Base-by-base conservation (phyloP, 2,797 vertebrate species). In the Neomorphus geoffroyi region DNA sequence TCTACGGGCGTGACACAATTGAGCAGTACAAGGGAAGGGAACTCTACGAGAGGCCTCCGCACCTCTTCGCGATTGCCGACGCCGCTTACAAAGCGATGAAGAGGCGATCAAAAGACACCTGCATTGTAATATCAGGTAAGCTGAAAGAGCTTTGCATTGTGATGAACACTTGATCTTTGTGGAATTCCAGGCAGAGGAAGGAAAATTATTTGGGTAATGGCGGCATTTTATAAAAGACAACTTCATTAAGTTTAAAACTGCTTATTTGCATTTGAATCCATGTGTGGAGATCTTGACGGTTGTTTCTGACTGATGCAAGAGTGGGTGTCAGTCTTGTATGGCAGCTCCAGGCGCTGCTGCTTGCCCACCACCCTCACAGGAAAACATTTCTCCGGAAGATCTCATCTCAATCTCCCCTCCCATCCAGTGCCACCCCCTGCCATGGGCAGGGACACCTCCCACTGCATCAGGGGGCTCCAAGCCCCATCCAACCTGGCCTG, bases 21-120 rank as follows among this genome's bases (percentile, higher is more conserved):
- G 99, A 99, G 95, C 99, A 99, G 96, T 99, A 99, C 96, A 99
- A 98, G 94, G 99, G 99, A 7, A 98, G 99, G 9, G 99, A 99
- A 95, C 95, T 99, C 71, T 99, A 99, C 5, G 99, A 99, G 98
- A 98, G 99, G 65, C 99, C 99, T 1, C 99, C 99, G 5, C 99
- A 99, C 96, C 99, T 99, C 39, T 99, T 99, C 2, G 99, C 99
- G 86, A 99, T 99, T 27, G 99, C 99, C 0, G 99, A 99, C 19
- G 99, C 99, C 5, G 99, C 99, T 5, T 99, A 99, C 97, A 99
- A 99, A 96, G 99, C 99, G 51, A 99, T 99, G 99, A 99, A 99
- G 98, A 98, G 99, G 88, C 97, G 99, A 62, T 99, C 98, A 74
- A 99, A 99, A 97, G 99, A 99, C 98, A 99, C 99, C 10, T 99